Conservation (phyloP, 2,888 invertebrate genomes). For the Agrotis clavis region DNA sequence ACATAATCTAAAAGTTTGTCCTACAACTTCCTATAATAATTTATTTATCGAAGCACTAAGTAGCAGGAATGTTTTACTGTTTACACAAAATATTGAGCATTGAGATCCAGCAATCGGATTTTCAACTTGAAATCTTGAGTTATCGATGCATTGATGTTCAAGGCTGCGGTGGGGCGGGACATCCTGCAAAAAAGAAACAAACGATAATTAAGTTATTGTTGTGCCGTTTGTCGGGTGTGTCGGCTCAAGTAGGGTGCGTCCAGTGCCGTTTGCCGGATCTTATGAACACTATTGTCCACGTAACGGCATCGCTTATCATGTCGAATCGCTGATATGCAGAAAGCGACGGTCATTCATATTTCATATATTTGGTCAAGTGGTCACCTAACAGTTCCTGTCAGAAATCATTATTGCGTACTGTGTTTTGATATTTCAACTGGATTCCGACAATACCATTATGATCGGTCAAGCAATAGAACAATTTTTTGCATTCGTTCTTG, state of each 20-base stretch:
- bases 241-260: constrained; percentile 21
- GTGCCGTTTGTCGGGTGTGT: constrained; percentile 43
- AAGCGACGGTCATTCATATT: constrained; percentile 68
- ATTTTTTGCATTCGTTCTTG: constrained; percentile 14
- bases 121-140: constrained; percentile 65
- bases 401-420: constrained; percentile 45
- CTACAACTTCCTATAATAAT: constrained; percentile 29
- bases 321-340: constrained; percentile 75
- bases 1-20: neutral
- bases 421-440: constrained; percentile 46
- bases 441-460: constrained; percentile 29
- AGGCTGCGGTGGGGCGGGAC: constrained; percentile 87
- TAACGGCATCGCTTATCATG: constrained; percentile 77
- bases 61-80: constrained; percentile 56
- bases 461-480: constrained; percentile 11
- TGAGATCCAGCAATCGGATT: constrained; percentile 75
- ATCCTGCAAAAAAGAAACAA: constrained; percentile 83
- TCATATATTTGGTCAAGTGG: constrained; percentile 74
- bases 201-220: constrained; percentile 66
- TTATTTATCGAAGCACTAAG: constrained; percentile 41
- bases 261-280: constrained; percentile 66
- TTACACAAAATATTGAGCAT: constrained; percentile 65
- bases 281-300: constrained; percentile 73
- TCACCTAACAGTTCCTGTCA: constrained; percentile 68
- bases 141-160: constrained; percentile 67